Conservation (phyloP, 2,797 vertebrate species). For the Takifugu ocellatus region DNA sequence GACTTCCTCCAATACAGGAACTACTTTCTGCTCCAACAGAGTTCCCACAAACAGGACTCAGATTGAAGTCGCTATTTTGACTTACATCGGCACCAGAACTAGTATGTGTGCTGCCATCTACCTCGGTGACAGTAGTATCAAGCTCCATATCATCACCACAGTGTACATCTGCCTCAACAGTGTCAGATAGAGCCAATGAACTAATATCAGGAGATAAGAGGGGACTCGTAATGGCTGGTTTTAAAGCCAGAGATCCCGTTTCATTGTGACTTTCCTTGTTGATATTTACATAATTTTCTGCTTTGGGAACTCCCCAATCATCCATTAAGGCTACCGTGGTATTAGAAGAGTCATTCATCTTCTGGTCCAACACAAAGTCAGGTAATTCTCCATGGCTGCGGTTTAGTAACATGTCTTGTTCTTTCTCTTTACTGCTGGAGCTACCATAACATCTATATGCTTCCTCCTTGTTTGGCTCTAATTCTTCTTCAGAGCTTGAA, state of each 20-base stretch:
- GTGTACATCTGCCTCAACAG: slow-evolving; percentile 7
- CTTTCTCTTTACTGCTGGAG: slow-evolving; percentile 24
- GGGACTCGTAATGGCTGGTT: slow-evolving; percentile 2
- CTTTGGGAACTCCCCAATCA: slow-evolving; percentile 9
- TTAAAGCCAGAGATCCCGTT: slow-evolving; percentile 7
- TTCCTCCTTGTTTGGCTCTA: slow-evolving; percentile 14
- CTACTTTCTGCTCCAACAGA: slow-evolving; percentile 39
- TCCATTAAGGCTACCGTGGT: slow-evolving; percentile 1
- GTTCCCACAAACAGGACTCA: slow-evolving; percentile 35
- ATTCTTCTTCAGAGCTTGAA: slow-evolving; percentile 24
- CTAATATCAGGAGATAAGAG: slow-evolving; percentile 7
- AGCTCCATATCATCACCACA: slow-evolving; percentile 3
- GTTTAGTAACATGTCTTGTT: slow-evolving; percentile 13
- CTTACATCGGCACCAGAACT: slow-evolving; percentile 19
- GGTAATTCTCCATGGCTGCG: slow-evolving; percentile 55
- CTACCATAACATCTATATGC: slow-evolving; percentile 19
- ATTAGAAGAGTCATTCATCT: slow-evolving; percentile 24
- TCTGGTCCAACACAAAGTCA: slow-evolving; percentile 71
- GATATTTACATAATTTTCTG: slow-evolving; percentile 3
- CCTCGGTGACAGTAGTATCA: slow-evolving; percentile 2
- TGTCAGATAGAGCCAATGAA: slow-evolving; percentile 6
- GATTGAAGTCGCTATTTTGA: slow-evolving; percentile 20
- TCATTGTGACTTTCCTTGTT: not conserved
- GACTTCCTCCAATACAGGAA: slow-evolving; percentile 31
- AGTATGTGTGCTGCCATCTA: slow-evolving; percentile 2